Base-by-base conservation (phyloP, 2,113 vertebrate species). In the Australoheros scitulus region DNA sequence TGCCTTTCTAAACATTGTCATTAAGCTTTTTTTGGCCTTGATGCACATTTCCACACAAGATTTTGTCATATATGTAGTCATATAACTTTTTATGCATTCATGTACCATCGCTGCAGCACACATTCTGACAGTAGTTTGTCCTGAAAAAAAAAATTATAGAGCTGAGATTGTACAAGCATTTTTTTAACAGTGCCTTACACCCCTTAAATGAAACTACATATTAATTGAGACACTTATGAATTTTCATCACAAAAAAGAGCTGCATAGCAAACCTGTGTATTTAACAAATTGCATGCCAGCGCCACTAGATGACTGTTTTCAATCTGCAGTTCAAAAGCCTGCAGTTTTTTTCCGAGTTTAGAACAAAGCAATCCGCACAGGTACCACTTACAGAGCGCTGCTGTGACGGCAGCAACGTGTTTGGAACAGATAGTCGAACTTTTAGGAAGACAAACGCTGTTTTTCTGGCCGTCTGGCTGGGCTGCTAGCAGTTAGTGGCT, bases 401-500 rank as follows among this genome's bases (percentile, higher is more conserved):
- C 93, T 92, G 87, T 94, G 91, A 92, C 88, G 88, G 92, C 93
- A 80, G 88, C 83, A 77, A 83, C 87, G 26, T 81, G 84, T 92
- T 87, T 65, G 89, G 88, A 91, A 89, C 72, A 88, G 92, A 91
- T 90, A 86, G 82, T 72, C 36, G 18, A 79, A 79, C 79, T 86
- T 85, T 93, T 84, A 92, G 58, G 86, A 82, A 70, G 82, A 77
- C 83, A 50, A 88, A 84, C 85, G 87, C 87, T 93, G 90, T 92
- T 93, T 92, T 92, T 91, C 90, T 94, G 89, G 87, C 90, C 56
- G 91, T 93, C 90, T 93, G 92, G 82, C 91, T 74, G 91, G 91
- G 81, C 93, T 93, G 91, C 59, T 82, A 90, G 93, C 87, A 92
- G 93, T 95, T 95, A 95, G 93, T 94, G 93, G 94, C 91, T 92